Evolutionary conservation across 2,113 vertebrate genomes (phyloP), one percentile per base, ranked within the genome.

Genomic region (Ploceus nigricollis): DNA sequence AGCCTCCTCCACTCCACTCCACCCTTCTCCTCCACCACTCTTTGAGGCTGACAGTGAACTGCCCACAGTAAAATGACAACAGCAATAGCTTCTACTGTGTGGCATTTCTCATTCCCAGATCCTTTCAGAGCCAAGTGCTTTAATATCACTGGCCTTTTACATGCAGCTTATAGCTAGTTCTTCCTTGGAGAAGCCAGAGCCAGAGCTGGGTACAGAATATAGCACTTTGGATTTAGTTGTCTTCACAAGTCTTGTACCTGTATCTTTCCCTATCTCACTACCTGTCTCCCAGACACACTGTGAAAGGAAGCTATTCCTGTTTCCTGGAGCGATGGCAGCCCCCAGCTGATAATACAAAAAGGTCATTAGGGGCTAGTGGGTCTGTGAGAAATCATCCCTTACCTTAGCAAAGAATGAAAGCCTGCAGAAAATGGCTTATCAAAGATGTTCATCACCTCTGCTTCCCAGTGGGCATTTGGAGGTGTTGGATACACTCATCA

Each of bases 351-450:
- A 19, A 50, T 86, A 80, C 56, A 45, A 68, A 87, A 84, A 93
- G 65, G 82, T 95, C 81, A 87, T 81, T 81, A 90, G 86, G 80
- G 92, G 58, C 51, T 64, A 78, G 50, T 9, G 82, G 84, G 42
- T 77, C 84, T 91, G 50, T 89, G 50, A 76, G 68, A 96, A 96
- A 86, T 64, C 82, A 81, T 92, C 82, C 63, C 47, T 51, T 69
- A 71, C n/a, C 27, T 91, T 54, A 70, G 40, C 16, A 30, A 89
- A 95, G 86, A 75, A 86, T 61, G 51, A 47, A 94, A 95, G 56
- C 63, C 82, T 28, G 25, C 57, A 91, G 85, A 96, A 97, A 97
- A 95, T 93, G 73, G 44, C 80, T 92, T 93, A 70, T 80, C 51
- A 87, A 78, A 96, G 56, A 35, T 94, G 90, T 94, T 97, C 72